These are phyloP conservation scores for Cataglyphis albicans DNA, from an alignment of 2,888 invertebrate species.

Conservation along the genomic window DNA sequence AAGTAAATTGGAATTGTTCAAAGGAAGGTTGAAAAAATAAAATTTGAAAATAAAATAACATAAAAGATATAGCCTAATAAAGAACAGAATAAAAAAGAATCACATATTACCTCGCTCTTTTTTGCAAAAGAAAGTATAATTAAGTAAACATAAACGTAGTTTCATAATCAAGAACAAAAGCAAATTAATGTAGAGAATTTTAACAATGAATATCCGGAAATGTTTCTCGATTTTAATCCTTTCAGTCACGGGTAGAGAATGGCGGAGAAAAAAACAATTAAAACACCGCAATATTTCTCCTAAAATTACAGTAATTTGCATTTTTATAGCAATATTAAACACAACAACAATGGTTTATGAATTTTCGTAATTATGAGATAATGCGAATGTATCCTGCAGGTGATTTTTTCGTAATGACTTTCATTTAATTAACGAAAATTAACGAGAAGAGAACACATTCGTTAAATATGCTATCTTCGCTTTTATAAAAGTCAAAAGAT, in stretches of 20 bases:
- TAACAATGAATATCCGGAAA: background rate
- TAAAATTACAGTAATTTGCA: slow-evolving; percentile 18
- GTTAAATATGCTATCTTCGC: slow-evolving; percentile 37
- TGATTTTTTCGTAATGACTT: background rate
- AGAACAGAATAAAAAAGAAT: slow-evolving; percentile 9
- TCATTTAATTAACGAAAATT: background rate
- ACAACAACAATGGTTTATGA: background rate
- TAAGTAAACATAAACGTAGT: background rate
- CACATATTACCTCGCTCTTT: background rate
- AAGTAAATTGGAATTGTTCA: background rate
- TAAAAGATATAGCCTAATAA: slow-evolving; percentile 19
- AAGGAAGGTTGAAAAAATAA: background rate
- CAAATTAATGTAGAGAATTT: background rate
- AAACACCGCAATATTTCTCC: background rate
- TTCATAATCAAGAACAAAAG: background rate
- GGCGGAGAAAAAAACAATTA: background rate
- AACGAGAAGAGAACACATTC: slow-evolving; percentile 1
- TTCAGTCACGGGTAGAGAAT: background rate
- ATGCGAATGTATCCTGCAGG: background rate
- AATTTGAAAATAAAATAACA: background rate
- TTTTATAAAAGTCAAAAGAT: slow-evolving; percentile 58
- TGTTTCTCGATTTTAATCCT: background rate
- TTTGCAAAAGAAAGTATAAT: slow-evolving; percentile 5
- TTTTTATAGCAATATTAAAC: background rate
- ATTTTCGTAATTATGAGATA: background rate